Evolutionary conservation across 2,113 vertebrate genomes (phyloP), one percentile per base, ranked within the genome.

Genomic region (Mohoua ochrocephala): DNA sequence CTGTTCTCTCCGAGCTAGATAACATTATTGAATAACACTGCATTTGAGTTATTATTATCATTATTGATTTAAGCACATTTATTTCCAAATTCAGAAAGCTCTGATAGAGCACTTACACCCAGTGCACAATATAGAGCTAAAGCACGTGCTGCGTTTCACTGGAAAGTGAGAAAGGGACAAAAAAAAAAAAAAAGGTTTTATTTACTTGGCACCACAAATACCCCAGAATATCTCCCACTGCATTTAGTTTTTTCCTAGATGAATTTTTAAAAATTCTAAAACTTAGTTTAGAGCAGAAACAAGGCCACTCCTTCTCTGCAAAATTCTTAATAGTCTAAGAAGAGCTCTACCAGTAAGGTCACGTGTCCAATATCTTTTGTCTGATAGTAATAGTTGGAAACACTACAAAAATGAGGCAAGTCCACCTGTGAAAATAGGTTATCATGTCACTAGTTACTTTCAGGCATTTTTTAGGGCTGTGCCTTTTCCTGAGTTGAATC

Each of bases 31-130:
- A 84, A 54, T 57, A 87, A 76, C 28, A 56, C 31, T 69, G 27
- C 14, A 28, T 60, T 59, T 88, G n/a, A 92, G 20, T 79, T 83
- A 65, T 85, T 85, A 82, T 77, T 65, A 80, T 67, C 39, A 20
- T 90, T 75, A 86, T 75, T 69, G 82, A 83, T 91, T 87, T 74
- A 63, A 86, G 14, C 54, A 74, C 24, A 50, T 91, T 89, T 81
- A 79, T 91, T 94, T 95, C 85, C 73, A 30, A 89, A 89, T 78
- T 49, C 61, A 64, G 37, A 87, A 76, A 79, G 70, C 45, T 90
- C 71, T 83, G 63, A 74, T 50, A 50, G 15, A 70, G 35, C 56
- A n/a, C 47, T 93, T 90, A 67, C 2, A 60, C 7, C 14, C 30
- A 44, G 13, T 31, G 11, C 13, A 61, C 28, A 57, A 57, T 19